phyloP scores from a whole-genome alignment of 2,113 vertebrate genomes.

The Cyprinodon tularosa region DNA sequence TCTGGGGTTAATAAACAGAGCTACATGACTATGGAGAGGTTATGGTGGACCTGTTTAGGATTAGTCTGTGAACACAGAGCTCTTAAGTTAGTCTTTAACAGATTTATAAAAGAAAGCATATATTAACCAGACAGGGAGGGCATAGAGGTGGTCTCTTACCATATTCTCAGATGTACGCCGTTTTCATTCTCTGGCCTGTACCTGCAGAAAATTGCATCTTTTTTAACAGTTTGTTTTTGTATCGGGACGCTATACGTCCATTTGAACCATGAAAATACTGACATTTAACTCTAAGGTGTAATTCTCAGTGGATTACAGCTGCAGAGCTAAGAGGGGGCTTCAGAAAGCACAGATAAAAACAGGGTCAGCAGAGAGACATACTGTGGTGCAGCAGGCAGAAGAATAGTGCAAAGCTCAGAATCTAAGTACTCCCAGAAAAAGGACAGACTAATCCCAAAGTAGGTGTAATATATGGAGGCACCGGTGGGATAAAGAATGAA shows the following conservation, averaged over 20 bases:
- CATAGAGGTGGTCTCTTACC: conserved; percentile 89
- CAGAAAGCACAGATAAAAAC: conserved; percentile 60
- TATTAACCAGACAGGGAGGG: conserved; percentile 62
- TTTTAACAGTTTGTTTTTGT: conserved; percentile 74
- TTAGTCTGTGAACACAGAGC: conserved; percentile 77
- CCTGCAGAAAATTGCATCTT: conserved; percentile 97
- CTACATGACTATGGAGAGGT: conserved; percentile 71
- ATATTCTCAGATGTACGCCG: conserved; percentile 99
- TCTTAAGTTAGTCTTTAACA: conserved; percentile 61
- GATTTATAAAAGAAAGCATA: conserved; percentile 54
- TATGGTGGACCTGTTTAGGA: conserved; percentile 79
- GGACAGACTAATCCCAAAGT: conserved; percentile 84
- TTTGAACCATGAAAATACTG: conserved; percentile 37
- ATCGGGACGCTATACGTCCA: conserved; percentile 41
- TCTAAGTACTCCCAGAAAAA: conserved; percentile 62
- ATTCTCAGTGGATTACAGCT: conserved; percentile 69
- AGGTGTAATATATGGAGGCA: conserved; percentile 64
- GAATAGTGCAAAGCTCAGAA: conserved; percentile 67
- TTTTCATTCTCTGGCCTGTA: conserved; percentile 99
- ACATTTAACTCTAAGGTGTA: conserved; percentile 56
- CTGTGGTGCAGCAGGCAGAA: conserved; percentile 61
- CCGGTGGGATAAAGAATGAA: conserved; percentile 44
- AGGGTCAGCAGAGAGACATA: conserved; percentile 74
- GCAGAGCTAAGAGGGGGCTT: conserved; percentile 48
- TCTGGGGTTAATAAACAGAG: conserved; percentile 56